Evolutionary conservation across 1,140 invertebrate genomes (phyloP), one percentile per base, ranked within the genome.

Genomic region (Samia ricini): DNA sequence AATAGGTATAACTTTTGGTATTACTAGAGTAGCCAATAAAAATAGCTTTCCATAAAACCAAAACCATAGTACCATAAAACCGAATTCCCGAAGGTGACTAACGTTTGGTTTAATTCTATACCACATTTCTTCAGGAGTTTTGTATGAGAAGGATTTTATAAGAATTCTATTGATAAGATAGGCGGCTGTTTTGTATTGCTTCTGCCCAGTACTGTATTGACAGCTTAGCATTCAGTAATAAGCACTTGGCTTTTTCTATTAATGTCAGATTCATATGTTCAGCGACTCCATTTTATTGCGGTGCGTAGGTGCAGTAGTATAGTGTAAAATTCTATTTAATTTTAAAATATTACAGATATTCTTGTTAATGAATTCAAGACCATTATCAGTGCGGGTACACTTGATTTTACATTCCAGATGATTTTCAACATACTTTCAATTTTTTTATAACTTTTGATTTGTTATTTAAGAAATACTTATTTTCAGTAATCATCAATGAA

Each of bases 401-500:
- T 76, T 76, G 22, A 72, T 72, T 64, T 70, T 70, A 21, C 19
- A 62, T 8, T 63, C 56, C 18, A 64, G 49, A 24, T 75, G 57
- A 65, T 71, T 66, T 64, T 66, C 66, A 4, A 72, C 68, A 42
- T 64, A 36, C 65, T 29, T 54, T 0, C 66, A 76, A 73, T 19
- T 67, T 49, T 12, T 59, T 55, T 24, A 61, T 58, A 36, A 69
- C 66, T 64, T 73, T 61, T 49, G 60, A 21, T 48, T 73, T 73
- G 4, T 69, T 69, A 23, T 73, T 67, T 0, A 73, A 20, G 56
- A 76, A 62, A 60, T 10, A 71, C 63, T 72, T 66, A 71, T 10
- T 65, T 23, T 0, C 64, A 64, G 42, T 26, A 83, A 64, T 91
- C 88, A 77, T 92, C 88, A 54, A 85, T 81, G 60, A 91, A 82